A percentile compares a stretch with the other conserved stretches of the same genome.
These are phyloP conservation scores for Sipha flava DNA, from an alignment of 1,140 invertebrate genomes.

Conservation along the genomic window DNA sequence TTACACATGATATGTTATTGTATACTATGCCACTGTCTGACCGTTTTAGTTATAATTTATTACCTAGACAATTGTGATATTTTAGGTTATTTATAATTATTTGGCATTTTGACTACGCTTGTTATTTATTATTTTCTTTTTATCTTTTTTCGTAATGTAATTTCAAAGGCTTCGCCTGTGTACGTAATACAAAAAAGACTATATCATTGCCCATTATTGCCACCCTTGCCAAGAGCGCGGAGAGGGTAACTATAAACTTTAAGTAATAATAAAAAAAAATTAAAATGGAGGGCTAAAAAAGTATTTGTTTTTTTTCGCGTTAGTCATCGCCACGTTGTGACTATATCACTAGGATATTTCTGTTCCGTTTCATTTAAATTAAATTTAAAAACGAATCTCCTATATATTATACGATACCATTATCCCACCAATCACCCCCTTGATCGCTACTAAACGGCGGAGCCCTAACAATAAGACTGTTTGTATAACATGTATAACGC, in stretches of 20 bases:
- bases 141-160: conserved; percentile 8
- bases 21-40: neutral
- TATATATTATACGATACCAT: neutral
- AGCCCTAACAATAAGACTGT: conserved; percentile 31
- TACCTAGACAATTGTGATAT: conserved; percentile 32
- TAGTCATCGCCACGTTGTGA: neutral
- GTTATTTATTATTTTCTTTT: conserved; percentile 30
- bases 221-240: neutral
- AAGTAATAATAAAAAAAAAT: conserved; percentile 12
- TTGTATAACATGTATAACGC: neutral
- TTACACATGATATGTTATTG: neutral
- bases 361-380: conserved; percentile 1
- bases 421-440: neutral
- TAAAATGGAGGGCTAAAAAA: conserved; percentile 12
- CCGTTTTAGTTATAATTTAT: conserved; percentile 20
- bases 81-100: conserved; percentile 29
- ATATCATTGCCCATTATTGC: conserved; percentile 10
- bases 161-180: conserved; percentile 29
- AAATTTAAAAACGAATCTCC: conserved; percentile 23
- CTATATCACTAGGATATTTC: neutral
- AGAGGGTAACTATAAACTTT: conserved; percentile 6
- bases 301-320: conserved; percentile 3
- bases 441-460: conserved; percentile 6
- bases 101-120: conserved; percentile 24
- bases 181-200: conserved; percentile 3